phyloP scores from a whole-genome alignment of 1,140 invertebrate species.

The Drosophila seguyi region DNA sequence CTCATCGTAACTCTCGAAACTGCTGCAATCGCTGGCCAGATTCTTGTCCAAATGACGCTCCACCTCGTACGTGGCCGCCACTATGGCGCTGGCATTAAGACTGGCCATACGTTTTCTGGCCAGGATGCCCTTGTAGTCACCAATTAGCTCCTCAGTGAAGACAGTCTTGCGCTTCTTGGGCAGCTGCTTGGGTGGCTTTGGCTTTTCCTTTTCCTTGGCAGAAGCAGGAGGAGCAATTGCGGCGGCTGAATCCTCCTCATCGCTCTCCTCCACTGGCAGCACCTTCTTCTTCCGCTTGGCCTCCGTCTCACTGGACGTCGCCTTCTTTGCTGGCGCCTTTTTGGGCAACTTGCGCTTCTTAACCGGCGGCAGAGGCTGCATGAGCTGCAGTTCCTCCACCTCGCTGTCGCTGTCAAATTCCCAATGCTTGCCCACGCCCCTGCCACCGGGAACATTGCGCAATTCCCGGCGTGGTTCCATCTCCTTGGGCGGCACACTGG shows the following conservation, averaged over 20 bases:
- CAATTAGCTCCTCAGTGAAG: constrained; percentile 90
- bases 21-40: constrained; percentile 85
- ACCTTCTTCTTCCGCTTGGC: constrained; percentile 41
- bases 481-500: constrained; percentile 17
- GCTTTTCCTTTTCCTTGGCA: constrained; percentile 36
- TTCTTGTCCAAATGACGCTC: constrained; percentile 85
- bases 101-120: constrained; percentile 96
- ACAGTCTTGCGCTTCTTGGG: constrained; percentile 86
- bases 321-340: constrained; percentile 53
- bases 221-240: not conserved
- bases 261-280: constrained; percentile 42
- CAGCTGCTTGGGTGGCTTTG: constrained; percentile 65
- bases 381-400: constrained; percentile 76
- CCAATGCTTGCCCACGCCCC: constrained; percentile 93
- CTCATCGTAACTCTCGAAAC: constrained; percentile 85
- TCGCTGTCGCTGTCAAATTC: constrained; percentile 88
- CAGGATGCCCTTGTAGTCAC: constrained; percentile 93
- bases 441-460: constrained; percentile 90
- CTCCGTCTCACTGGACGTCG: constrained; percentile 13
- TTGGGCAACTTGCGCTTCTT: constrained; percentile 71
- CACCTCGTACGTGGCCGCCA: constrained; percentile 96
- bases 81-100: constrained; percentile 95
- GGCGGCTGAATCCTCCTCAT: constrained; percentile 39
- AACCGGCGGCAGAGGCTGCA: constrained; percentile 46
- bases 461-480: constrained; percentile 87